Evolutionary conservation across 2,797 vertebrate genomes (phyloP), one percentile per base, ranked within the genome.

Genomic region (Limosa lapponica): DNA sequence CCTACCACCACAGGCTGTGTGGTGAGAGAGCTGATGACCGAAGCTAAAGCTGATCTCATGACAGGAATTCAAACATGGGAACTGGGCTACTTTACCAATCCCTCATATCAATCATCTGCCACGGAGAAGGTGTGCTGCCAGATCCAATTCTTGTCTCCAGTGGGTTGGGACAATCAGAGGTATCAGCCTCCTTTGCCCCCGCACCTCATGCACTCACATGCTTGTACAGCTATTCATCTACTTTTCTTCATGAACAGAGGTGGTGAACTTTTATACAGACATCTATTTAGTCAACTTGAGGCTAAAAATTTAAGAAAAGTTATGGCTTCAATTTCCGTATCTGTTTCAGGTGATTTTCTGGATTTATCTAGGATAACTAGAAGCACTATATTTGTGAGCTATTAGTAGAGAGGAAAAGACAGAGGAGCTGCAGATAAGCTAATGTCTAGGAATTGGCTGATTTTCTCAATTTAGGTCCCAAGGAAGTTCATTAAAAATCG

Each of bases 401-500:
- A 24, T 57, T 79, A 78, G 54, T 27, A 37, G 9, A 72, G 25
- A 52, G 2, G 24, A 71, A 71, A 69, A n/a, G 32, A 28, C 34
- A 13, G 28, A 86, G 27, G 8, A 94, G 6, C 10, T 65, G 10
- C 18, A 43, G 13, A 14, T 20, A 71, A 59, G 11, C 23, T 10
- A 37, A 22, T 48, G 20, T 30, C 65, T 61, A 62, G 32, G 6
- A 86, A 59, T 7, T 55, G 19, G 4, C 6, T 77, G 48, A 7
- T 74, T 85, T 87, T 69, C 55, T 90, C 41, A 82, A 52, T 16
- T 85, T 12, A 48, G 17, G 18, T 87, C 49, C 34, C 14, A 44
- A 65, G 28, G 18, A 91, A 79, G 30, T 73, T 61, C 28, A 78
- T 66, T 92, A n/a, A 59, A 93, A 86, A 72, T 13, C 19, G 30